Base-by-base conservation (phyloP, 2,113 vertebrate genomes). In the Sturnus vulgaris region DNA sequence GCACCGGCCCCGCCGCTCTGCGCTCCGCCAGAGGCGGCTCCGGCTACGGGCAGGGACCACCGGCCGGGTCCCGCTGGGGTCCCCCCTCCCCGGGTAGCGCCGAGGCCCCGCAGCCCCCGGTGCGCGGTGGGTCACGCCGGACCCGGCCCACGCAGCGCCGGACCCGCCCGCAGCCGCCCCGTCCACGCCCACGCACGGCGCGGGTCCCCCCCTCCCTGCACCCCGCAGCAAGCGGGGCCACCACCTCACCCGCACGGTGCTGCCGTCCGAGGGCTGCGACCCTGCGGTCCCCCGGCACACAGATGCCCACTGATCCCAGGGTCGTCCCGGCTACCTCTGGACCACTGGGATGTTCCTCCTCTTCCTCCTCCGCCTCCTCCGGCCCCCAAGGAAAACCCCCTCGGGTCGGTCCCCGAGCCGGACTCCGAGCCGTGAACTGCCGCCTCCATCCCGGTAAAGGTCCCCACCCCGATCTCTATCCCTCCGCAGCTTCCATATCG, bases 401-500 rank as follows among this genome's bases (percentile, higher is more conserved):
- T 27, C 24, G 2, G 16, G 49, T 72, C 6, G 3, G 17, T 8
- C 2, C 19, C 59, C 5, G 71, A 49, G 50, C n/a, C 10, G 23
- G n/a, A 31, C 28, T 53, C 22, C 13, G 70, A 59, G 91, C 77
- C 7, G 3, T 5, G 20, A 84, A 3, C 13, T 2, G 22, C 3
- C 5, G 12, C 60, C 12, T 63, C 12, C n/a, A 14, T 10, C 23
- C 37, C 21, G 30, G 27, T 15, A 49, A 52, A 15, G 2, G 17
- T 7, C 4, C 28, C 42, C 15, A 55, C 14, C 25, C 30, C 10
- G 25, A 24, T 63, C 30, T 47, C 21, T 11, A 1, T 16, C 52
- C 57, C n/a, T 31, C 30, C 1, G 2, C 42, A 49, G 31, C 42
- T 70, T 11, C 35, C 8, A 0, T 46, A 2, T 2, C 7, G 2